Evolutionary conservation across 2,888 invertebrate species (phyloP).

Genomic region (Carabus problematicus): DNA sequence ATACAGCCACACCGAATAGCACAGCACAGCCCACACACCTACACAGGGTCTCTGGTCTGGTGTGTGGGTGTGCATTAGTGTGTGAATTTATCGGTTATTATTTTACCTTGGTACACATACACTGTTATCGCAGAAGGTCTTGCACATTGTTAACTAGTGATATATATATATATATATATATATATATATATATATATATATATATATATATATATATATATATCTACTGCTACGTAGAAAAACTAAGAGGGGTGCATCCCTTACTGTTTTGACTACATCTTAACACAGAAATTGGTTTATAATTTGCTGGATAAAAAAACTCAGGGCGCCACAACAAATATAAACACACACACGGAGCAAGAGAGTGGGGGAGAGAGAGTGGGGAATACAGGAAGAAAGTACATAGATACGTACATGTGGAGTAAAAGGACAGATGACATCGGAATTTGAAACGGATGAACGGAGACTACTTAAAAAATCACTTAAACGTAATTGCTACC

Average conservation of each 20-base stretch:
- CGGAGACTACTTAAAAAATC: slow-evolving; percentile 38
- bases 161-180: too few relatives aligned
- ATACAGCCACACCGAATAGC: too few relatives aligned
- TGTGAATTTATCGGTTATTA: too few relatives aligned
- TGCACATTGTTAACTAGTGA: too few relatives aligned
- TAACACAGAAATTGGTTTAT: slow-evolving; percentile 48
- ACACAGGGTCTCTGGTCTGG: too few relatives aligned
- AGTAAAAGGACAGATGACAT: slow-evolving; percentile 4
- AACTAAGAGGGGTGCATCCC: slow-evolving; percentile 34
- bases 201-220: too few relatives aligned
- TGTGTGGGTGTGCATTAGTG: too few relatives aligned
- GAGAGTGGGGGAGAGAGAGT: not conserved
- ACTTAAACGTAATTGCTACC: slow-evolving; percentile 37
- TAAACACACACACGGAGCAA: too few relatives aligned
- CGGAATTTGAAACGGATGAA: not conserved
- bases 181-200: too few relatives aligned
- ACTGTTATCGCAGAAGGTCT: too few relatives aligned
- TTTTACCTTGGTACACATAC: too few relatives aligned
- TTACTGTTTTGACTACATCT: slow-evolving; percentile 48
- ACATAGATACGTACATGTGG: not conserved
- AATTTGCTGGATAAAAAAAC: slow-evolving; percentile 50
- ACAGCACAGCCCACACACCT: not conserved
- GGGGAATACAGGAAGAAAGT: not conserved
- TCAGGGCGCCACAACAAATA: slow-evolving; percentile 32
- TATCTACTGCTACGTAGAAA: too few relatives aligned